Evolutionary conservation across 2,113 vertebrate genomes (phyloP), one percentile per base, ranked within the genome.

Genomic region (Suricata suricatta): DNA sequence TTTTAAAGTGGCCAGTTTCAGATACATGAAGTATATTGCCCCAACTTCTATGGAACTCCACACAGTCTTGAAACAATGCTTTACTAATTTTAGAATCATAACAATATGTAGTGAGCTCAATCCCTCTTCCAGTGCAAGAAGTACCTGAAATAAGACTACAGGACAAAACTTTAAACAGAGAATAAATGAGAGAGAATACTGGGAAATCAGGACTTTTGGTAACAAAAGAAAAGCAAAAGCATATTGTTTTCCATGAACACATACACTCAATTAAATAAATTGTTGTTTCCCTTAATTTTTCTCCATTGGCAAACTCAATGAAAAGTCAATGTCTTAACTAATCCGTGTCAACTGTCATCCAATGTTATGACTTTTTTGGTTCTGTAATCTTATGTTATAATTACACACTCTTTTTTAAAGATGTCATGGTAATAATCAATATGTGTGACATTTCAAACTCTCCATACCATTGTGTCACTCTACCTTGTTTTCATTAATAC

Each of bases 401-500:
- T 85, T 85, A 93, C 50, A 77, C 7, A 80, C 19, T 82, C 31
- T 86, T 95, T 90, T 88, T 87, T 64, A 5, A 41, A 90, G 35
- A 92, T 90, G 60, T 47, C 81, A 95, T 79, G 64, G 29, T 92
- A 85, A 72, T 90, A 93, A 90, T 90, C 27, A n/a, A 52, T 88
- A 76, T 16, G 77, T 69, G 0, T 7, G 77, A 38, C 21, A 63
- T 68, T 82, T 47, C 60, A 35, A 88, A 82, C 13, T 17, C 50
- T 74, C 19, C 54, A 38, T 77, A 89, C 21, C 86, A 86, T 72
- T 12, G 0, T 88, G 31, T 95, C 66, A 71, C 35, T 81, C 80
- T 96, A 68, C 11, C 79, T 94, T 95, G 83, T 95, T 96, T 92
- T 95, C 71, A 69, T 64, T 64, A 88, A 96, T 80, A 41, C 68